phyloP scores from a whole-genome alignment of 2,797 vertebrate species.

The Alosa sapidissima region DNA sequence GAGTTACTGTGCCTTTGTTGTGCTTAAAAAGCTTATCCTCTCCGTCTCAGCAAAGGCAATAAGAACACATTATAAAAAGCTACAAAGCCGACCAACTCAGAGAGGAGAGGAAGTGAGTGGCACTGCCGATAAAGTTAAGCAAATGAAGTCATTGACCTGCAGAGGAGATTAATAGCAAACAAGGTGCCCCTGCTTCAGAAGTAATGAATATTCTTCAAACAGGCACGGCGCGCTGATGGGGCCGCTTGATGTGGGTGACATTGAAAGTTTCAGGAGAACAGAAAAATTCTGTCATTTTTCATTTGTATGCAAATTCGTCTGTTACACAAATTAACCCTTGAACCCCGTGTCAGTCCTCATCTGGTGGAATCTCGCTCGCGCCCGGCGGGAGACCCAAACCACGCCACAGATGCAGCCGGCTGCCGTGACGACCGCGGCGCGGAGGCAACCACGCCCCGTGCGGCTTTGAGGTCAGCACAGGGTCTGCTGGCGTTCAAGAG shows the following conservation, averaged over 20 bases:
- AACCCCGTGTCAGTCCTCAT: slow-evolving; percentile 97
- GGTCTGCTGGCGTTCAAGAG: slow-evolving; percentile 62
- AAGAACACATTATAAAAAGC: slow-evolving; percentile 79
- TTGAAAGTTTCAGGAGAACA: slow-evolving; percentile 95
- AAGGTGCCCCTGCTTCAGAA: slow-evolving; percentile 93
- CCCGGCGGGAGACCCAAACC: slow-evolving; percentile 47
- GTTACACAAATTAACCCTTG: slow-evolving; percentile 99
- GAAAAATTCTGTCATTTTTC: slow-evolving; percentile 97
- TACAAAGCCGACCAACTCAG: slow-evolving; percentile 72
- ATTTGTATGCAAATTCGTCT: slow-evolving; percentile 99
- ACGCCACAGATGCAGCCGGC: slow-evolving; percentile 42
- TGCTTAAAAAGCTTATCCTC: slow-evolving; percentile 70
- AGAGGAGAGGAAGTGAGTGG: slow-evolving; percentile 68
- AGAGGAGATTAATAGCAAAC: slow-evolving; percentile 94
- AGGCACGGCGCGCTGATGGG: slow-evolving; percentile 75
- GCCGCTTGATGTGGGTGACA: slow-evolving; percentile 92
- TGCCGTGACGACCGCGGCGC: background rate
- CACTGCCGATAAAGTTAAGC: slow-evolving; percentile 87
- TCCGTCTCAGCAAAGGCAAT: slow-evolving; percentile 76
- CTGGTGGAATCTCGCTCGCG: slow-evolving; percentile 79
- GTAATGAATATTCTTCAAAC: slow-evolving; percentile 94
- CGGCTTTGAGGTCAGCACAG: slow-evolving; percentile 72
- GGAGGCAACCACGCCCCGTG: background rate
- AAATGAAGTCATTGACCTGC: slow-evolving; percentile 97
- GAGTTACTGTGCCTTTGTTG: slow-evolving; percentile 77